Evolutionary conservation across 2,888 invertebrate genomes (phyloP).

Genomic region (Harpagoxenus sublaevis): DNA sequence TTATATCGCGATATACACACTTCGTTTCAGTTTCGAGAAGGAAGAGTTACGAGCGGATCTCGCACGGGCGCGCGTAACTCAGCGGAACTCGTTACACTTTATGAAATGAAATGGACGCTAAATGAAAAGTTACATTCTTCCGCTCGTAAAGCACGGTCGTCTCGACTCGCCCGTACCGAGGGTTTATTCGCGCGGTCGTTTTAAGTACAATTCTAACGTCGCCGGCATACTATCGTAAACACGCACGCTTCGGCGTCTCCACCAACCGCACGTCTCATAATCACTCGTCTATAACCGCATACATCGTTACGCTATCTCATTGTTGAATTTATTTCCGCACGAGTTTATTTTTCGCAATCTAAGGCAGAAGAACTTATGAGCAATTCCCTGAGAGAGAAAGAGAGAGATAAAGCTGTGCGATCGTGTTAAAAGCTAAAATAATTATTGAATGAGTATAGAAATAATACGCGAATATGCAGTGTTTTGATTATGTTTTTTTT

Average conservation of each 20-base stretch:
- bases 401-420: not conserved
- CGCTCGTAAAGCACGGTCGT: slow-evolving; percentile 64
- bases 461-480: not conserved
- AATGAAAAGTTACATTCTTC: slow-evolving; percentile 74
- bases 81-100: slow-evolving; percentile 72
- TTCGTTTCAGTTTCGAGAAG: slow-evolving; percentile 49
- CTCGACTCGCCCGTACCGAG: slow-evolving; percentile 11
- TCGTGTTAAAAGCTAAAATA: not conserved
- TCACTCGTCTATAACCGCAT: not conserved
- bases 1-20: slow-evolving; percentile 38
- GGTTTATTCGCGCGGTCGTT: slow-evolving; percentile 47
- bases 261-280: not conserved
- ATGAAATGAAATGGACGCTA: slow-evolving; percentile 75
- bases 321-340: slow-evolving; percentile 15
- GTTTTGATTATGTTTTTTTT: not conserved
- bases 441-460: not conserved
- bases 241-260: not conserved
- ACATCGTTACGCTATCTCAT: slow-evolving; percentile 4
- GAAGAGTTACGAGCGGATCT: slow-evolving; percentile 49
- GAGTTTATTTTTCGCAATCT: not conserved
- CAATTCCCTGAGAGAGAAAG: not conserved
- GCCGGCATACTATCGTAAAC: not conserved
- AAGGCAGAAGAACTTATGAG: not conserved
- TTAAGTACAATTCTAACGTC: slow-evolving; percentile 40
- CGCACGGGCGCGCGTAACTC: slow-evolving; percentile 59